Evolutionary conservation across 1,140 invertebrate species (phyloP).

Genomic region (Galleria mellonella): DNA sequence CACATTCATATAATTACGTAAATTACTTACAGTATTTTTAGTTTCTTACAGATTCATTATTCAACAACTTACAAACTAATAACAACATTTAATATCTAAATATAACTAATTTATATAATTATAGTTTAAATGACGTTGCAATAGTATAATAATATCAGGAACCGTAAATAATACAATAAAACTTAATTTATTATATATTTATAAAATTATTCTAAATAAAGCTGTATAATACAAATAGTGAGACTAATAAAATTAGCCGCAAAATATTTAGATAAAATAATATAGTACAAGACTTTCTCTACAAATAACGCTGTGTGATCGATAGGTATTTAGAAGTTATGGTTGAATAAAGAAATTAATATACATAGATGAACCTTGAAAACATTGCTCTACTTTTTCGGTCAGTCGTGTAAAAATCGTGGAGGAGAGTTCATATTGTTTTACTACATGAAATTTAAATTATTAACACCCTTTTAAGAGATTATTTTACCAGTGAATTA

Average conservation of each 20-base stretch:
- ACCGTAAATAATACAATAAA: constrained; percentile 20
- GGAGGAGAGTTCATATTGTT: no score
- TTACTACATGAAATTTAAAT: no score
- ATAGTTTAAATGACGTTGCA: neutral
- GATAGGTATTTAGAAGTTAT: no score
- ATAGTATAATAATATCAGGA: constrained; percentile 18
- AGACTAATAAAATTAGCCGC: constrained; percentile 17
- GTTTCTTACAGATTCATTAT: neutral
- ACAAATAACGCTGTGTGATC: no score
- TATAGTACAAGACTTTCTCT: constrained; percentile 3
- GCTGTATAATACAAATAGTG: constrained; percentile 27
- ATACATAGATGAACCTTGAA: no score
- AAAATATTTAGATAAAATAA: constrained; percentile 5
- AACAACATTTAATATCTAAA: constrained; percentile 18
- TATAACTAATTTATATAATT: constrained; percentile 12
- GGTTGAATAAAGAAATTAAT: no score
- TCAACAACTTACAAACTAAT: constrained; percentile 12
- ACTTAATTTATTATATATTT: constrained; percentile 16
- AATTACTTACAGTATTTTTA: no score
- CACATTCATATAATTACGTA: no score
- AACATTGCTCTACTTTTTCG: no score
- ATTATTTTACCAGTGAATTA: no score
- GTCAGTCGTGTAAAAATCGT: no score
- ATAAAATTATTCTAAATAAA: constrained; percentile 21
- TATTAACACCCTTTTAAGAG: no score